Conservation (phyloP, 2,888 invertebrate genomes). For the Hermodice carunculata region DNA sequence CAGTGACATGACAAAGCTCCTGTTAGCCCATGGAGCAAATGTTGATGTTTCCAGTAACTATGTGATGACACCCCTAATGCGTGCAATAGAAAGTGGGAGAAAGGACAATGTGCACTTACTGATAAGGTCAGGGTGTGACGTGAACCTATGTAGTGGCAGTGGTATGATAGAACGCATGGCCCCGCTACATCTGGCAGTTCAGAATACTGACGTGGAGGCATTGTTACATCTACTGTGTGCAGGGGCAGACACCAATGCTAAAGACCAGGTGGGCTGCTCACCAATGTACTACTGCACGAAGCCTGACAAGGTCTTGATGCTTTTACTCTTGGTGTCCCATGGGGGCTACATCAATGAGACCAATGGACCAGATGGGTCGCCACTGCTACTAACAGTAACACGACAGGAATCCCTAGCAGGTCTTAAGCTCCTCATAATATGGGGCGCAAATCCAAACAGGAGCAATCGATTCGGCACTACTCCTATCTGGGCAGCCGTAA, state of each 20-base stretch:
- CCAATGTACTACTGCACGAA: not conserved
- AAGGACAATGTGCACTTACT: not conserved
- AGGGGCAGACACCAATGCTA: conserved; percentile 14
- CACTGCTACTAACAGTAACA: conserved; percentile 19
- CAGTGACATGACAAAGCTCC: conserved; percentile 12
- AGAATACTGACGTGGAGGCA: not conserved
- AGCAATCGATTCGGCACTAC: conserved; percentile 24
- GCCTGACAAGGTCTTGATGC: conserved; percentile 4
- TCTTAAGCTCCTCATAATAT: conserved; percentile 9
- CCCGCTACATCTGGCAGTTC: conserved; percentile 13
- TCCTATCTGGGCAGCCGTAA: conserved; percentile 32
- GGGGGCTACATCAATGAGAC: conserved; percentile 14
- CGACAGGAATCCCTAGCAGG: conserved; percentile 9
- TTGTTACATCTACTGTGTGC: conserved; percentile 23
- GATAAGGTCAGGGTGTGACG: conserved; percentile 12
- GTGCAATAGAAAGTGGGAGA: conserved; percentile 14
- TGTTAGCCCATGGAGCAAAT: conserved; percentile 17
- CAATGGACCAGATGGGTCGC: conserved; percentile 12
- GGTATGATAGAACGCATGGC: conserved; percentile 3
- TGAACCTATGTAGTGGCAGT: not conserved
- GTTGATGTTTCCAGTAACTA: not conserved
- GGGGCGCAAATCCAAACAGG: conserved; percentile 21
- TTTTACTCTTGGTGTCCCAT: conserved; percentile 13
- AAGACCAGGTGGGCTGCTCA: not conserved
- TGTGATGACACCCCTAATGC: conserved; percentile 6